phyloP scores from a whole-genome alignment of 2,888 invertebrate genomes.

The Troglohyphantes excavatus region DNA sequence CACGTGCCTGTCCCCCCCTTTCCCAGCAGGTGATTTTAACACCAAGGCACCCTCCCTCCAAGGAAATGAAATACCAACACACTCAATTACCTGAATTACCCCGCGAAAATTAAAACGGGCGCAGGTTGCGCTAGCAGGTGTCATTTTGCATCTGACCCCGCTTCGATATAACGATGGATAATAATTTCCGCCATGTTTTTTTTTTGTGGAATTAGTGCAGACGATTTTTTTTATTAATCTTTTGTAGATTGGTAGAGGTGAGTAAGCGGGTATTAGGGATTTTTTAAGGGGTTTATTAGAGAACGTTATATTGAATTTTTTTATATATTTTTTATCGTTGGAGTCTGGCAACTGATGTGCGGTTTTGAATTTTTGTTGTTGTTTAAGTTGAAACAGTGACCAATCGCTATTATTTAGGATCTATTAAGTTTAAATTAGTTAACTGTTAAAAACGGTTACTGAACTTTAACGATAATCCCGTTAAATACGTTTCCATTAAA shows the following conservation, averaged over 20 bases:
- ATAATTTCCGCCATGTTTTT: conserved; percentile 33
- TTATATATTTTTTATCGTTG: conserved; percentile 20
- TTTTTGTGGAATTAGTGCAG: conserved; percentile 4
- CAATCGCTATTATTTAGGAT: too few relatives aligned
- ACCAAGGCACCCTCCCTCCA: conserved; percentile 45
- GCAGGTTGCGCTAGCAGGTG: conserved; percentile 71
- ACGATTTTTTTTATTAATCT: background rate
- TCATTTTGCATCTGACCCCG: conserved; percentile 61
- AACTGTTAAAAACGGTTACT: too few relatives aligned
- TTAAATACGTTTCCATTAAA: too few relatives aligned
- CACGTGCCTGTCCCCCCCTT: background rate
- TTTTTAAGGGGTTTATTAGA: conserved; percentile 19
- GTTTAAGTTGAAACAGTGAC: background rate
- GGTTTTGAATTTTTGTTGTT: conserved; percentile 1
- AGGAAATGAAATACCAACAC: conserved; percentile 27
- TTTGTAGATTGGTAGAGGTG: background rate
- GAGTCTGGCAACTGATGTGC: conserved; percentile 5
- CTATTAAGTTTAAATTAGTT: too few relatives aligned
- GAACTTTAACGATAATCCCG: too few relatives aligned
- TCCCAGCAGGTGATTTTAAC: conserved; percentile 68
- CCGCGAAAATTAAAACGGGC: conserved; percentile 42
- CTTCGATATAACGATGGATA: background rate
- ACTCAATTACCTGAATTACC: conserved; percentile 36
- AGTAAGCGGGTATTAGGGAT: background rate
- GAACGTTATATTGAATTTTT: conserved; percentile 26